Base-by-base conservation (phyloP, 2,113 vertebrate genomes). In the Turdus rufiventris region DNA sequence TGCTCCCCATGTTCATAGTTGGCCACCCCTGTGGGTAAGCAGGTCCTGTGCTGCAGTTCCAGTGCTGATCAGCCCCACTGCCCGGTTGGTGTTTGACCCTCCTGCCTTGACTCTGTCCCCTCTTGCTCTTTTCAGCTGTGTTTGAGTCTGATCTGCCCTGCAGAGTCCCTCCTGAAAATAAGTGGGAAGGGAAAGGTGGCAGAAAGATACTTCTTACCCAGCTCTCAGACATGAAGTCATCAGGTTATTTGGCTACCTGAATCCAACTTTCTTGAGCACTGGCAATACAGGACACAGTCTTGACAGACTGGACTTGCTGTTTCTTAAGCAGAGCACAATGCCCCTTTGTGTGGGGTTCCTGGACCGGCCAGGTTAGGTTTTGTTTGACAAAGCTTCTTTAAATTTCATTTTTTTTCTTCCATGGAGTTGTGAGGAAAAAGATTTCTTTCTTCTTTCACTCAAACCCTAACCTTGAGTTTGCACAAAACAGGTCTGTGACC, bases 301-400 rank as follows among this genome's bases (percentile, higher is more conserved):
- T 94, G 76, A 77, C 71, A 92, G 78, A 89, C 78, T 73, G 79
- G 93, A 83, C 71, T 91, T 2, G 4, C 57, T 60, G 15, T 85
- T 90, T 56, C 88, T 90, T 80, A 73, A 88, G 82, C 42, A 93
- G 75, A 80, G 82, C 61, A 95, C 82, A 94, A 93, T 94, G 61
- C 28, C 43, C 23, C 79, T 94, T 96, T 93, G 88, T 95, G 31
- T 2, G 0, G 36, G n/a, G 43, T 25, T 83, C 72, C 75, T 61
- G 72, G 51, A 89, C 83, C 0, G 0, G 72, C 58, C 79, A 91
- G 88, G 91, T 90, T 91, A 66, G 75, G 72, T 90, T 94, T 95
- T 95, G 57, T 77, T 91, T 94, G 75, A 89, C 94, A 95, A 91
- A 96, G 85, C 85, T 89, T 96, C 88, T 93, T 95, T 88, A 95